Conservation (phyloP, 2,113 vertebrate species). For the Phaethornis superciliosus region DNA sequence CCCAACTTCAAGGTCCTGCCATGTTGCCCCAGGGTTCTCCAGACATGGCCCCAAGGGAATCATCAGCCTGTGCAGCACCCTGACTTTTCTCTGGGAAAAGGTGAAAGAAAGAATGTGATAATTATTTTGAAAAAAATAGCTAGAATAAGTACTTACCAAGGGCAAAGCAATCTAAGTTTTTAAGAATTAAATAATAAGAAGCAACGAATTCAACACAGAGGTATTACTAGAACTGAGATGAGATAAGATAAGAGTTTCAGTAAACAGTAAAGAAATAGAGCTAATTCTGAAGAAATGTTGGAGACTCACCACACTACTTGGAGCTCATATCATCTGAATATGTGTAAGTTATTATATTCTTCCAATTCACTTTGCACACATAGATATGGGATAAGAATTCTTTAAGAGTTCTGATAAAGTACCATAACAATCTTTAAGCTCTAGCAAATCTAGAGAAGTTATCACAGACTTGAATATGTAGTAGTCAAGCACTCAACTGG, state of each 20-base stretch:
- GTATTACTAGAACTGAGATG: not conserved
- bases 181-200: not conserved
- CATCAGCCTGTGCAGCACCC: not conserved
- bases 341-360: not conserved
- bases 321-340: not conserved
- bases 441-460: not conserved
- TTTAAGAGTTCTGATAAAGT: not conserved
- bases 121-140: not conserved
- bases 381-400: not conserved
- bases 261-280: not conserved
- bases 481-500: not conserved
- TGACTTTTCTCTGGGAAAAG: not conserved
- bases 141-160: not conserved
- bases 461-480: not conserved
- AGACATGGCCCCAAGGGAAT: too few relatives aligned
- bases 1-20: rapidly evolving
- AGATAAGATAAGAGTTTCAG: not conserved
- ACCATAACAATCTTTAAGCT: not conserved
- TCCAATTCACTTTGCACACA: not conserved
- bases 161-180: not conserved
- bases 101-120: not conserved
- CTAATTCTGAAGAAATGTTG: not conserved
- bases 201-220: not conserved
- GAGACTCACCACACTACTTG: not conserved
- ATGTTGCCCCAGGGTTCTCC: not conserved